phyloP scores from a whole-genome alignment of 2,113 vertebrate species.

The Geococcyx californianus region DNA sequence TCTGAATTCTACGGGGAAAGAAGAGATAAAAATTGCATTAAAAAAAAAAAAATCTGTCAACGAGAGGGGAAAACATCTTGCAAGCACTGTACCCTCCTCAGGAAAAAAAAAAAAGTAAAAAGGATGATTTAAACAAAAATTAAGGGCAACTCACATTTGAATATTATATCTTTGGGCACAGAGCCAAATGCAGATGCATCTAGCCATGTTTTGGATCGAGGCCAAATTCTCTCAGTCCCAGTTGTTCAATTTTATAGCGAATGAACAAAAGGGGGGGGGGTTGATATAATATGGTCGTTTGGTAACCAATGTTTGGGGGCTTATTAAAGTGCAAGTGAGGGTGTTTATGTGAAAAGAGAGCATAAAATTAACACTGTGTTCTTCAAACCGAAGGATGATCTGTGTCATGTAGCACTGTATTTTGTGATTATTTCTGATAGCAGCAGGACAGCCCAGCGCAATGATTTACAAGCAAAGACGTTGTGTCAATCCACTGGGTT shows the following conservation, averaged over 20 bases:
- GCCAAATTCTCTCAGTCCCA: conserved; percentile 71
- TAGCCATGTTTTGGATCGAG: conserved; percentile 69
- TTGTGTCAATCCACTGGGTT: conserved; percentile 5
- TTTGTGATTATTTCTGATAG: not conserved
- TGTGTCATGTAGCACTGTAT: not conserved
- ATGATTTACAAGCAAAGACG: not conserved
- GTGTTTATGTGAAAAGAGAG: conserved; percentile 39
- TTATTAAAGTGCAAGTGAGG: conserved; percentile 69
- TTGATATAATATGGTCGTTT: conserved; percentile 40
- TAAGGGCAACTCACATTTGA: conserved; percentile 77
- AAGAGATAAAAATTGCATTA: not conserved
- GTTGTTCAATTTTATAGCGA: conserved; percentile 75
- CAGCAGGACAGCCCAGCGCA: not conserved
- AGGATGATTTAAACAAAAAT: conserved; percentile 77
- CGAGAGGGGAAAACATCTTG: not conserved
- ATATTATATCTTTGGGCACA: conserved; percentile 79
- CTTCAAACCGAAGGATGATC: conserved; percentile 9
- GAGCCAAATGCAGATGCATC: conserved; percentile 73
- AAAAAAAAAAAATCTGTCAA: not conserved
- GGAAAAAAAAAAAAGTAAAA: conserved; percentile 12
- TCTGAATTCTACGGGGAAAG: conserved; percentile 1
- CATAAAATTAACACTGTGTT: conserved; percentile 59
- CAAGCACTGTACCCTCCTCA: not conserved
- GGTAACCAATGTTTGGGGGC: conserved; percentile 70
- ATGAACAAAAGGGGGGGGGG: conserved; percentile 63